Base-by-base conservation (phyloP, 2,888 invertebrate species). In the Lasioglossum oenotherae region DNA sequence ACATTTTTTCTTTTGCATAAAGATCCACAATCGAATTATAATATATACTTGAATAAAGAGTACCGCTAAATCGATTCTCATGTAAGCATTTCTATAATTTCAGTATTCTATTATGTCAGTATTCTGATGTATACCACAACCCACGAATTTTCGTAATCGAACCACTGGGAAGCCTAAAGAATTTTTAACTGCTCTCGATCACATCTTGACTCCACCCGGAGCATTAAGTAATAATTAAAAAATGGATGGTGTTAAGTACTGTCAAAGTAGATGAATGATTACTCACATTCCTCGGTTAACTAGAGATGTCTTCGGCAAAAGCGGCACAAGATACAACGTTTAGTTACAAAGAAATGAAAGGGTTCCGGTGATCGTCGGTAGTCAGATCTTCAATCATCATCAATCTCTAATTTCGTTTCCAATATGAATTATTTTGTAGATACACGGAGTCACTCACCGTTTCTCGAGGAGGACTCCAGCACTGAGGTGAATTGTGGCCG, bases 381-480 rank as follows among this genome's bases (percentile, higher is more conserved):
- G 10, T 5, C 16, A n/a, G 10, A 53, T 53, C 53, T 23, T 23
- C 2, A n/a, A 53, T n/a, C 60, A 27, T 27, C 60, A 16, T 27
- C 60, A 60, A 27, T 31, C 60, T 60, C 27, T 27, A 31, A 31
- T 60, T 27, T 60, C 60, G 44, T 16, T 60, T 60, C 60, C 6
- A n/a, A 5, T 14, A 60, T 60, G 60, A 60, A 60, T 60, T 0
- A 23, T 23, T 3, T 53, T 14, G 27, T 60, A 14, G 60, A 60
- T 5, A 2, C 5, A 27, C 60, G 14, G 14, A 27, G 16, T 12
- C 19, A 93, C 96, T 95, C 91, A 96, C 96, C 95, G 96, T 95
- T 93, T 96, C 96, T 80, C 96, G 95, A 74, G 96, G 96, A 35
- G 96, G 94, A 82, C 96, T 96, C 96, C 96, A 96, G 87, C 94